phyloP scores from a whole-genome alignment of 2,113 vertebrate species.

The Ageneiosus marmoratus region DNA sequence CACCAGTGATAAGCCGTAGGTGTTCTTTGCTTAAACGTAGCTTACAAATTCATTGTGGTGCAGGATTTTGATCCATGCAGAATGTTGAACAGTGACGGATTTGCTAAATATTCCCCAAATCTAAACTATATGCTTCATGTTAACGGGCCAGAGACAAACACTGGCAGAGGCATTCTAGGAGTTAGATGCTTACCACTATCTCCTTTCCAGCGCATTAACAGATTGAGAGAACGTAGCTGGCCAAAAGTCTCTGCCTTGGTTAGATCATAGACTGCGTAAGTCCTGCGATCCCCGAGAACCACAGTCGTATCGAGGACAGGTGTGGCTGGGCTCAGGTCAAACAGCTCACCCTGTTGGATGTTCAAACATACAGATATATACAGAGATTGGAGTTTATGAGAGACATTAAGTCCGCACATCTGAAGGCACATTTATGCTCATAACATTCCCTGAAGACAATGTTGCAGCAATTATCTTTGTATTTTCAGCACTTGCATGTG shows the following conservation, averaged over 20 bases:
- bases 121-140: background rate
- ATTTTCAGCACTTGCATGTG: background rate
- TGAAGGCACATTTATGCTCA: background rate
- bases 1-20: too few species aligned
- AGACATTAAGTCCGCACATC: background rate
- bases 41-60: background rate
- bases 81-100: background rate
- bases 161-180: background rate
- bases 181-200: constrained; percentile 72
- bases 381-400: background rate
- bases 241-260: constrained; percentile 78
- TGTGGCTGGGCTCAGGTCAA: constrained; percentile 83
- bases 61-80: background rate
- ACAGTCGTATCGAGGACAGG: constrained; percentile 73
- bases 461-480: background rate
- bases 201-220: constrained; percentile 88
- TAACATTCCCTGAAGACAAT: background rate
- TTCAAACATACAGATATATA: background rate
- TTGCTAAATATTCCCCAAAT: background rate
- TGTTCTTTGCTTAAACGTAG: background rate
- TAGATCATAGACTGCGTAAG: constrained; percentile 88
- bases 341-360: constrained; percentile 80
- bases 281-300: constrained; percentile 84
- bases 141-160: background rate
- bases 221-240: constrained; percentile 82